Conservation (phyloP, 2,797 vertebrate genomes). For the Catharus ustulatus region DNA sequence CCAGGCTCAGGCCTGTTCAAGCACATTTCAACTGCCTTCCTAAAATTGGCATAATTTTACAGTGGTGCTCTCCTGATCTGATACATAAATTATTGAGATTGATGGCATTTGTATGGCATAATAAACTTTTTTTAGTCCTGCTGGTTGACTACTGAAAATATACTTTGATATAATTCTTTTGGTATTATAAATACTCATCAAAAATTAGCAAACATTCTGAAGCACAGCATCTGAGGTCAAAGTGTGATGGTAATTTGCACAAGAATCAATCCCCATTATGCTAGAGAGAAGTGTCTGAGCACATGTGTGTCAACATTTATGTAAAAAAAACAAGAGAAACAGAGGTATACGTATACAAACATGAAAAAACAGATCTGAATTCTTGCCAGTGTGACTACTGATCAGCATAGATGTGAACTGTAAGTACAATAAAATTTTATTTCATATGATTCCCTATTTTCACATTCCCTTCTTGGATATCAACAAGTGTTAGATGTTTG, state of each 20-base stretch:
- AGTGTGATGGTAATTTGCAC: not conserved
- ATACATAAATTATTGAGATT: not conserved
- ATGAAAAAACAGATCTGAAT: not conserved
- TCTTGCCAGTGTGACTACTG: not conserved
- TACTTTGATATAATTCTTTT: not conserved
- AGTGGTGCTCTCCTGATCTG: not conserved
- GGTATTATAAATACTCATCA: not conserved
- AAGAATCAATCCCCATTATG: not conserved
- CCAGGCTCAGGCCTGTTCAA: not conserved
- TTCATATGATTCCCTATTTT: not conserved
- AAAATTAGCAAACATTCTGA: not conserved
- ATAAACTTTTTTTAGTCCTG: not conserved
- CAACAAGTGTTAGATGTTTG: not conserved
- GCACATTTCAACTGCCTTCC: not conserved
- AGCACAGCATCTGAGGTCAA: not conserved
- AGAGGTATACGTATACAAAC: rapidly evolving
- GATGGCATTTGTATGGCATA: not conserved
- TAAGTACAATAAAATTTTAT: not conserved
- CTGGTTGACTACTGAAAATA: not conserved
- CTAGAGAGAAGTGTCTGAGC: not conserved
- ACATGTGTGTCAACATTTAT: rapidly evolving
- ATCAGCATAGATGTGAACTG: not conserved
- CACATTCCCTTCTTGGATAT: not conserved
- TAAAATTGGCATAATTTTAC: not conserved
- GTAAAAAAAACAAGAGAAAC: not conserved